phyloP scores from a whole-genome alignment of 1,140 invertebrate species.

The Saccostrea cuccullata region DNA sequence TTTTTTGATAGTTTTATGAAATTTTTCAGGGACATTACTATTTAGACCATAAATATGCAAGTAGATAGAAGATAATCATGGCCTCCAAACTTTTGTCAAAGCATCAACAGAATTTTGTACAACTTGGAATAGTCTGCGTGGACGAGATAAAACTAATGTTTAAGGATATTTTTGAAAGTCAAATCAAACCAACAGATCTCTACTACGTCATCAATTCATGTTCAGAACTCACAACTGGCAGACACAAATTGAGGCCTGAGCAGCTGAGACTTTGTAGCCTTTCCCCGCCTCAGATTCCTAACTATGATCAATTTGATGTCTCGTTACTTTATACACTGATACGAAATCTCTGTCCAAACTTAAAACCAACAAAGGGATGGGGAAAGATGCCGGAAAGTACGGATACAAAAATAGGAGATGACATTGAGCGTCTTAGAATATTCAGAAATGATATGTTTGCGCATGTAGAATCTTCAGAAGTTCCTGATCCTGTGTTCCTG shows the following conservation, averaged over 20 bases:
- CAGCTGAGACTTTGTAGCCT: not conserved
- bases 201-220: not conserved
- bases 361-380: too few species aligned
- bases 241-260: not conserved
- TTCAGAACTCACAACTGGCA: not conserved
- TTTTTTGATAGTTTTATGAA: too few species aligned
- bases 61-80: too few species aligned
- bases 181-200: not conserved
- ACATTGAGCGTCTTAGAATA: not conserved
- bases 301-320: not conserved
- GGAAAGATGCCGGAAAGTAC: not conserved
- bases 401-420: not conserved
- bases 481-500: not conserved
- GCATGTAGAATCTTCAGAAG: not conserved
- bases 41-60: too few species aligned
- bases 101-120: not conserved
- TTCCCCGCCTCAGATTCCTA: not conserved
- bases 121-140: not conserved
- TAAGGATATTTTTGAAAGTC: not conserved
- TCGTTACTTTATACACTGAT: not conserved
- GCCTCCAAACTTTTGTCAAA: too few species aligned
- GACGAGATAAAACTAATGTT: not conserved
- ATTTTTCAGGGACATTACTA: too few species aligned
- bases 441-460: not conserved
- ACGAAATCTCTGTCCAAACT: too few species aligned